A percentile compares a stretch with the other conserved stretches of the same genome.
Conservation (phyloP, 1,140 invertebrate species). For the Pseudomyrmex cubaensis region DNA sequence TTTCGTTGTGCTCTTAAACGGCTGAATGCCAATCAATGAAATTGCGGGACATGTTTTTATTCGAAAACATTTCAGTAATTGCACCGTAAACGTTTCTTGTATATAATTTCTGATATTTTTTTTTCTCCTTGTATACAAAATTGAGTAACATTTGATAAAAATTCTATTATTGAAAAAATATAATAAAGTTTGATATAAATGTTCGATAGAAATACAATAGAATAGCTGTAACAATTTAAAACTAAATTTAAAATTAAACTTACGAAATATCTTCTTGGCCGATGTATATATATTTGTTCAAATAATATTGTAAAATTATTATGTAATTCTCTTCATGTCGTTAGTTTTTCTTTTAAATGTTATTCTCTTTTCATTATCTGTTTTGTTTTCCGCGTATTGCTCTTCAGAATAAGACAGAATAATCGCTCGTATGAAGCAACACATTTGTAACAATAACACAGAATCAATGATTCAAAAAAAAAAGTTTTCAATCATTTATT, state of each 20-base stretch:
- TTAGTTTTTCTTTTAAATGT: no score
- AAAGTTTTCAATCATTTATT: constrained; percentile 8
- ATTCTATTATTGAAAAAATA: neutral
- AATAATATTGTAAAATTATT: constrained; percentile 13
- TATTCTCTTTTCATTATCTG: no score
- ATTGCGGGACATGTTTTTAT: constrained; percentile 5
- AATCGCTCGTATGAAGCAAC: neutral
- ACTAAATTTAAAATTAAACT: constrained; percentile 8
- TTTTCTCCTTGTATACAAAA: neutral
- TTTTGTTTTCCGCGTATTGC: neutral
- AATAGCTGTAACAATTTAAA: neutral
- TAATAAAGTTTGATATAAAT: neutral
- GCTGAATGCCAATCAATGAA: constrained; percentile 16
- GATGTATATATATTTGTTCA: neutral
- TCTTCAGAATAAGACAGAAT: neutral
- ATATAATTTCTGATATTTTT: neutral
- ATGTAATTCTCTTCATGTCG: neutral
- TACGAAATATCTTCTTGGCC: neutral
- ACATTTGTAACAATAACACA: neutral
- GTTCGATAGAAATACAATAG: neutral
- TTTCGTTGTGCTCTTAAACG: constrained; percentile 35
- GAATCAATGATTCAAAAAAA: constrained; percentile 18
- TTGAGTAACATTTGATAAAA: constrained; percentile 8
- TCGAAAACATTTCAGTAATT: constrained; percentile 18
- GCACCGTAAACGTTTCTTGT: neutral